Base-by-base conservation (phyloP, 2,888 invertebrate species). In the Encarsia formosa region DNA sequence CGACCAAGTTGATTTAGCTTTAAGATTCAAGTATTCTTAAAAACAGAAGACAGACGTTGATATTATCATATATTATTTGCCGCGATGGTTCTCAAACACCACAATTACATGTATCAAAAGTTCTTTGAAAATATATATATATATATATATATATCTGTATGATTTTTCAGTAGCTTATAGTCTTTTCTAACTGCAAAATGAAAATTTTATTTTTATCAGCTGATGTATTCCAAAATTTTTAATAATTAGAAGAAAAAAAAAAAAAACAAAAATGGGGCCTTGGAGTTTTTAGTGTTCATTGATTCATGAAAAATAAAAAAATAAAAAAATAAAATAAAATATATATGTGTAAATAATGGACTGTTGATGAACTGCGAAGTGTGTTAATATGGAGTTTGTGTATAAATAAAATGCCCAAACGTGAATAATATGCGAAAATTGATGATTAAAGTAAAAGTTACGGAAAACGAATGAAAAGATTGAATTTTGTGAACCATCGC, bases 1-100 rank as follows among this genome's bases (percentile, higher is more conserved):
- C 60, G 59, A 60, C 55, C 49, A 57, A 58, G 56, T 58, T 61
- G 59, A 59, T 60, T 52, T 63, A 62, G 61, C 59, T 61, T 60
- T 65, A 65, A 64, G 62, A 58, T 59, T 62, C 58, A 59, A 59
- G 60, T 64, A 62, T 61, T 63, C 60, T 52, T 63, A 61, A 62
- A 60, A 29, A n/a, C n/a, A n/a, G 35, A 44, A 37, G 37, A 45
- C 45, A 52, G 58, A 53, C 54, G 51, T 54, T 61, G 56, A 61
- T 60, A 60, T 59, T 57, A 61, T 63, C 34, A 55, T 60, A 29
- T 19, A 46, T 48, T 52, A 49, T 56, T 45, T 58, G 61, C 57
- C 52, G 61, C 62, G 64, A 62, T 65, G 63, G 64, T 63, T 63
- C 62, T 56, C 57, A 50, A 57, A 56, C 51, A 18, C 24, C 24